Evolutionary conservation across 2,113 vertebrate genomes (phyloP).

Genomic region (Sinosuthora webbiana): DNA sequence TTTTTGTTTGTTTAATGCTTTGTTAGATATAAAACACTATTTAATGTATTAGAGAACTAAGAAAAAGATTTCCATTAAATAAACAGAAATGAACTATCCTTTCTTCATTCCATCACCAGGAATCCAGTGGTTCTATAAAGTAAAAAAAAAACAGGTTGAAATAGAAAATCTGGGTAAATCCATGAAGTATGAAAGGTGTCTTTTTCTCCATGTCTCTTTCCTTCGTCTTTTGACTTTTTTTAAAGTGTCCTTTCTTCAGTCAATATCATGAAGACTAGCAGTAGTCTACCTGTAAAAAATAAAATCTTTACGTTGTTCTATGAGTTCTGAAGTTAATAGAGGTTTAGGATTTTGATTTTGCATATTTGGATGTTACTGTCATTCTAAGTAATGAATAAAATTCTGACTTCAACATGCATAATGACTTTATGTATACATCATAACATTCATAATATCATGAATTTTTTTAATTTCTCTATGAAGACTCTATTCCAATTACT

Average conservation of each 20-base stretch:
- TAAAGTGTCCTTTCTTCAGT: background rate
- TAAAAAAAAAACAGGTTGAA: background rate
- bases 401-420: background rate
- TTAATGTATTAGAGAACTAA: background rate
- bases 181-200: background rate
- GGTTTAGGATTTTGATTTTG: background rate
- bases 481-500: background rate
- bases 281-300: background rate
- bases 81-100: background rate
- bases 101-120: background rate
- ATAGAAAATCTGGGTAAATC: background rate
- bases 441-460: background rate
- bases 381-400: background rate
- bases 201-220: background rate
- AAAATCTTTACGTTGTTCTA: background rate
- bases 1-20: background rate
- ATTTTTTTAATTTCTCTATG: background rate
- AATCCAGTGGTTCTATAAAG: background rate
- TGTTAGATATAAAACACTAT: background rate
- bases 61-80: background rate
- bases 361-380: background rate
- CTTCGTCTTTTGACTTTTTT: background rate
- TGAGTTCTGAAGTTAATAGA: background rate
- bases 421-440: background rate
- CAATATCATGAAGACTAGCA: background rate